Percentiles rank a stretch among this genome's conserved stretches.
Evolutionary conservation across 2,113 vertebrate genomes (phyloP).

Genomic region (Delphinapterus leucas): DNA sequence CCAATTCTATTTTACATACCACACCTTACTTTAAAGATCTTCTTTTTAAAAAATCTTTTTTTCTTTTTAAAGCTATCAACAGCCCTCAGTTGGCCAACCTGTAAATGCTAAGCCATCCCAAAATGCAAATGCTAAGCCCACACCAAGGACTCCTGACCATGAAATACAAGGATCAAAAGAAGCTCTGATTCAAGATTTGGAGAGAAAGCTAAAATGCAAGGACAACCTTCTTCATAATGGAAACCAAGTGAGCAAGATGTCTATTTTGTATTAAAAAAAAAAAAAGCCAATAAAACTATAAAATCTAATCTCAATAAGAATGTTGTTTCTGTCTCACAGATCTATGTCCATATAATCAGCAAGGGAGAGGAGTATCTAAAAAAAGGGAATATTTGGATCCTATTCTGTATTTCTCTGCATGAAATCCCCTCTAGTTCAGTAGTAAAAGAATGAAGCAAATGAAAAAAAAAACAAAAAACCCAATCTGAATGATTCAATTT

Average conservation of each 20-base stretch:
- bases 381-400: neutral
- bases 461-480: neutral
- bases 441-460: neutral
- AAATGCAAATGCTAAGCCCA: constrained; percentile 77
- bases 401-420: neutral
- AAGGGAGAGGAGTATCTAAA: neutral
- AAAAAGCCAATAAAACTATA: constrained; percentile 19
- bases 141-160: constrained; percentile 89
- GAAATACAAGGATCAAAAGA: constrained; percentile 97
- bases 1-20: neutral
- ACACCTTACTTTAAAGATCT: neutral
- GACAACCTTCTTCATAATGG: constrained; percentile 89
- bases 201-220: constrained; percentile 94
- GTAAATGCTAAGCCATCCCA: constrained; percentile 72
- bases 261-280: neutral
- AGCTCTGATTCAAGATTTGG: constrained; percentile 96
- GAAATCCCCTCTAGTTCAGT: constrained; percentile 3
- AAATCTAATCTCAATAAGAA: constrained; percentile 20
- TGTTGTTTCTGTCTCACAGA: constrained; percentile 9
- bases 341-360: neutral
- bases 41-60: neutral
- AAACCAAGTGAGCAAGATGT: constrained; percentile 87
- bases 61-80: constrained; percentile 84
- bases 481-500: neutral
- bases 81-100: constrained; percentile 88